phyloP scores from a whole-genome alignment of 2,113 vertebrate species.

The Syngnathus typhle region DNA sequence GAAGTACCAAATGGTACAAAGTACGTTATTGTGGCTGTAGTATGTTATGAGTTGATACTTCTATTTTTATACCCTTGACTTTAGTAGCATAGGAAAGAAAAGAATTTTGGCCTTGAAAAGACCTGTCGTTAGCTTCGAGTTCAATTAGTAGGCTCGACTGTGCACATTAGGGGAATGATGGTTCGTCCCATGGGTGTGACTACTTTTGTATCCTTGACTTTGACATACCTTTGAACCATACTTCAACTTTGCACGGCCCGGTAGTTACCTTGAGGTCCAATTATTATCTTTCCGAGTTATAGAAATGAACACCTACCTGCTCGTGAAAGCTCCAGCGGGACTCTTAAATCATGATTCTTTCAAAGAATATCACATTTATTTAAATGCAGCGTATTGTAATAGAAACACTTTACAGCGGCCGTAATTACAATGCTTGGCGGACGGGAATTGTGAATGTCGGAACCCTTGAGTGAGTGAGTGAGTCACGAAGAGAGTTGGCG shows the following conservation, averaged over 20 bases:
- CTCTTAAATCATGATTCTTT: neutral
- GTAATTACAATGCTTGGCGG: neutral
- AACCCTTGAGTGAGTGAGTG: neutral
- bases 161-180: neutral
- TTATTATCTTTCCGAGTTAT: neutral
- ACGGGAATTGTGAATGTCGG: conserved; percentile 7
- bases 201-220: conserved; percentile 1
- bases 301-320: neutral
- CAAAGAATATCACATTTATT: neutral
- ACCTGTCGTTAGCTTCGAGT: neutral
- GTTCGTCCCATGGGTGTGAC: neutral
- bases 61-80: neutral
- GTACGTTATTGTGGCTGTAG: neutral
- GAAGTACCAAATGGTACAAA: neutral
- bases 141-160: neutral
- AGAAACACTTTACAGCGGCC: neutral
- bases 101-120: neutral
- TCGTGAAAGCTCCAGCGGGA: neutral
- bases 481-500: conserved; percentile 2
- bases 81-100: neutral
- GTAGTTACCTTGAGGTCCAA: neutral
- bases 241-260: neutral
- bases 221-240: conserved; percentile 1
- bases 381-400: neutral
- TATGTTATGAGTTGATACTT: too few relatives aligned